A percentile compares a stretch with the other conserved stretches of the same genome.
Evolutionary conservation across 2,797 vertebrate species (phyloP).

Genomic region (Danio albolineatus): DNA sequence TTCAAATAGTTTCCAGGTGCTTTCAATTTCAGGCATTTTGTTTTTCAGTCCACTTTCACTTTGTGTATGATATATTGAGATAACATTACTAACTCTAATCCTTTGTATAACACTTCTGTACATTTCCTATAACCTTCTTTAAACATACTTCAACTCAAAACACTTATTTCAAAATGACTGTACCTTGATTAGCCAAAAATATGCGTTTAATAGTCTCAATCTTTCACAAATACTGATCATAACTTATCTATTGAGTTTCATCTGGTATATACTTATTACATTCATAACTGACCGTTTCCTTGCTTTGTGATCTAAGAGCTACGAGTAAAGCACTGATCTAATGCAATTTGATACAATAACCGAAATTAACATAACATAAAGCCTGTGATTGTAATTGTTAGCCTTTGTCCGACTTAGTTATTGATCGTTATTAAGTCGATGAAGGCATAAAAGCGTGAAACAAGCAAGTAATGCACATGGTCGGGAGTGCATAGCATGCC

Average conservation of each 20-base stretch:
- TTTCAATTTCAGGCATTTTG: not conserved
- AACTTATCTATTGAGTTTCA: no score
- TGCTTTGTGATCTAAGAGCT: not conserved
- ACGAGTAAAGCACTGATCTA: not conserved
- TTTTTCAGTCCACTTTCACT: not conserved
- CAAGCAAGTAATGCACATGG: slow-evolving; percentile 14
- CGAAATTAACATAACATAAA: not conserved
- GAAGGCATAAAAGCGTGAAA: not conserved
- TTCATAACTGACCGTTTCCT: not conserved
- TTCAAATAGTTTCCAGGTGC: not conserved
- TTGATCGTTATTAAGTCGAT: no score
- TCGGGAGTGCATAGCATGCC: not conserved
- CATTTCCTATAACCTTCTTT: no score
- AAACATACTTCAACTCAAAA: no score
- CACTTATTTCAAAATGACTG: not conserved
- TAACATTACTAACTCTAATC: not conserved
- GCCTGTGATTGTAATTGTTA: no score
- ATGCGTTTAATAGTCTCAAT: not conserved
- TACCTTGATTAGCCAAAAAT: not conserved
- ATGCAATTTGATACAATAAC: not conserved
- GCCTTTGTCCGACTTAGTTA: not conserved
- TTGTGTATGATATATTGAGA: not conserved
- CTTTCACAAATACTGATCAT: not conserved
- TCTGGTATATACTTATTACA: no score
- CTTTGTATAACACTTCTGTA: no score